Conservation (phyloP, 2,797 vertebrate genomes). For the Silurus aristotelis region DNA sequence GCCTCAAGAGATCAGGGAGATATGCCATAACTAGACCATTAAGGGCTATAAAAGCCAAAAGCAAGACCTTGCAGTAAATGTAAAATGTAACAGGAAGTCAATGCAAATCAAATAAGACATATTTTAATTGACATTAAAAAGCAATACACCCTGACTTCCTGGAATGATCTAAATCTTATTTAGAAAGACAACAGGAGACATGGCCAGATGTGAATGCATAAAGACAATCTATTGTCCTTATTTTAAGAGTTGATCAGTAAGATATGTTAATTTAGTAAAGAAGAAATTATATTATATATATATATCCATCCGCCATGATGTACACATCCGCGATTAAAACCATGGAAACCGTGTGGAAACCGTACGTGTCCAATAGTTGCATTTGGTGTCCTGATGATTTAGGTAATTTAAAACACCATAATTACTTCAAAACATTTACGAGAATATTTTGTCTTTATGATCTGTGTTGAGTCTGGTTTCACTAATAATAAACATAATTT, state of each 20-base stretch:
- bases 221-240: neutral
- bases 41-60: slow-evolving; percentile 20
- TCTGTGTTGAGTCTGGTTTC: no score
- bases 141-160: neutral
- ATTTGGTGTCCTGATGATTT: no score
- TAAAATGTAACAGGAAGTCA: neutral
- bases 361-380: no score
- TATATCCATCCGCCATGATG: no score
- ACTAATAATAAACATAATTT: no score
- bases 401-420: no score
- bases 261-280: neutral
- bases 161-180: neutral
- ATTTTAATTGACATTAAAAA: slow-evolving; percentile 3
- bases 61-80: neutral
- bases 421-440: no score
- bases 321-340: no score
- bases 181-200: neutral
- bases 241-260: neutral
- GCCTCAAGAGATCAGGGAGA: slow-evolving; percentile 19
- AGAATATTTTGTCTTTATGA: no score
- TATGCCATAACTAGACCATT: slow-evolving; percentile 20
- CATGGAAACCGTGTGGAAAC: no score
- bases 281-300: no score
- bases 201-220: neutral
- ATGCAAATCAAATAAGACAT: slow-evolving; percentile 10